These are phyloP conservation scores for Zaprionus camerounensis DNA, from an alignment of 1,140 invertebrate genomes.

Conservation along the genomic window DNA sequence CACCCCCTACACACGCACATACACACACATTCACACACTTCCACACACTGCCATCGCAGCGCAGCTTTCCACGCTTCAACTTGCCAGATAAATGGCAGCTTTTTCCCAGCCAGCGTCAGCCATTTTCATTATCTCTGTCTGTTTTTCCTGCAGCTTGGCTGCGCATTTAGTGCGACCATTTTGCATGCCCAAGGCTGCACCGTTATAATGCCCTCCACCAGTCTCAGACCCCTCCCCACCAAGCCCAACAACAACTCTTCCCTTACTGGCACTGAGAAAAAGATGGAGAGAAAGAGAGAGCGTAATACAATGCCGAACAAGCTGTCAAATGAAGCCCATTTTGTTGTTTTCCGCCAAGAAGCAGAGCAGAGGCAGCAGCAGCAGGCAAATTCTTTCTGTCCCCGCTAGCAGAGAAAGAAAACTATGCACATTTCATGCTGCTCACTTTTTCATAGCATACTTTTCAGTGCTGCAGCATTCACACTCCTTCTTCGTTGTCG, in stretches of 20 bases:
- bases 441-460: constrained; percentile 52
- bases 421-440: constrained; percentile 73
- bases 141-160: constrained; percentile 44
- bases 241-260: not conserved
- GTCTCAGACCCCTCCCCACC: not conserved
- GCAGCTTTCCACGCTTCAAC: constrained; percentile 29
- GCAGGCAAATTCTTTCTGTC: constrained; percentile 16
- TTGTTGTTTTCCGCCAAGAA: constrained; percentile 43
- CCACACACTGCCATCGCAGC: not conserved
- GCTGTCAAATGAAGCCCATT: constrained; percentile 81
- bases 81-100: constrained; percentile 42
- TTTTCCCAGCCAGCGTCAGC: constrained; percentile 51
- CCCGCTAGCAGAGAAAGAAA: constrained; percentile 47
- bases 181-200: constrained; percentile 40
- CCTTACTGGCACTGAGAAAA: not conserved
- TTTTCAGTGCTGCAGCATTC: constrained; percentile 46
- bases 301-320: constrained; percentile 74
- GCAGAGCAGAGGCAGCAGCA: constrained; percentile 22
- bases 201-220: constrained; percentile 35
- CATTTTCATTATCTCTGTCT: constrained; percentile 67
- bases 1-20: constrained; percentile 6
- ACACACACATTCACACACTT: too few species aligned
- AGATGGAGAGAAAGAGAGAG: constrained; percentile 19
- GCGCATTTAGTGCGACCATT: constrained; percentile 70
- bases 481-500: constrained; percentile 42